Conservation (phyloP, 1,140 invertebrate species). For the Solen grandis region DNA sequence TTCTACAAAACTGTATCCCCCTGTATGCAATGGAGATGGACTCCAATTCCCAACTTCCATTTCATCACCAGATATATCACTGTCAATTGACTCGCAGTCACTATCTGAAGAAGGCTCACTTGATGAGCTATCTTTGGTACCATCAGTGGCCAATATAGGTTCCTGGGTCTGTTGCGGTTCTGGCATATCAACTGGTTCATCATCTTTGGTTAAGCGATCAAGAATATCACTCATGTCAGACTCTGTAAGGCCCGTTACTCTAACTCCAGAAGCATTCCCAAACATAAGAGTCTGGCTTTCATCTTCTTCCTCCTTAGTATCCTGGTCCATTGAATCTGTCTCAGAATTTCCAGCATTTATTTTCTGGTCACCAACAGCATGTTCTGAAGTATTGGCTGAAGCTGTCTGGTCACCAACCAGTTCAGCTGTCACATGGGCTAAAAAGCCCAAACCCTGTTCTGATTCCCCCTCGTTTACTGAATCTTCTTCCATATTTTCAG, state of each 20-base stretch:
- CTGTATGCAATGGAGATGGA: conserved; percentile 33
- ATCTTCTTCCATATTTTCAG: background rate
- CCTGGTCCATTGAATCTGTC: background rate
- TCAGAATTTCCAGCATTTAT: background rate
- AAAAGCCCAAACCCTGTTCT: background rate
- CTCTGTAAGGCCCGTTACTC: conserved; percentile 27
- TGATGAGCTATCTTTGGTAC: background rate
- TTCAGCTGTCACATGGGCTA: background rate
- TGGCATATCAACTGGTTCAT: conserved; percentile 13
- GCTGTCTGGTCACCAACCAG: background rate
- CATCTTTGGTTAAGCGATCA: conserved; percentile 44
- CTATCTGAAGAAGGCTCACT: conserved; percentile 86
- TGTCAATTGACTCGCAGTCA: conserved; percentile 90
- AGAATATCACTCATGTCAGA: conserved; percentile 42
- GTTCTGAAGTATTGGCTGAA: background rate
- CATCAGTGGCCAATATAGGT: background rate
- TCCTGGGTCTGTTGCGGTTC: background rate
- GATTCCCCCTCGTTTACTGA: background rate
- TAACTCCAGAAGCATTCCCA: background rate
- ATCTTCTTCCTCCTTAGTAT: background rate
- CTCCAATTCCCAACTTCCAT: conserved; percentile 82
- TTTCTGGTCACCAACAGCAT: background rate
- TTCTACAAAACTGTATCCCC: background rate
- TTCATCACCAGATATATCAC: conserved; percentile 91
- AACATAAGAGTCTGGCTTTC: background rate